Conservation (phyloP, 2,888 invertebrate genomes). For the Deilephila elpenor region DNA sequence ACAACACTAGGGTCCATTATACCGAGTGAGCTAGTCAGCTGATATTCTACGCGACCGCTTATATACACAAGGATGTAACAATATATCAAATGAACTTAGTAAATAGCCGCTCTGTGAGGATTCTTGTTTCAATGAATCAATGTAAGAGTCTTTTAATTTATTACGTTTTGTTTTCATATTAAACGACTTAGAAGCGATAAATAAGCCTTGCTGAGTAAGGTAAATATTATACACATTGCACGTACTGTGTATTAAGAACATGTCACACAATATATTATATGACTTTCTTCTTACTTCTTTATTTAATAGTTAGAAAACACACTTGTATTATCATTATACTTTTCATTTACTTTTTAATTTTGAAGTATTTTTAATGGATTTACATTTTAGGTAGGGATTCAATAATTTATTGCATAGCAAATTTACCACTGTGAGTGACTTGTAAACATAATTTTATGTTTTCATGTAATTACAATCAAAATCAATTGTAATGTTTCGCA, state of each 20-base stretch:
- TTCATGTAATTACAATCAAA: background rate
- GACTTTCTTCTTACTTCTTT: no score
- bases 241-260: background rate
- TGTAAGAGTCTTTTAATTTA: slow-evolving; percentile 39
- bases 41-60: slow-evolving; percentile 42
- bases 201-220: background rate
- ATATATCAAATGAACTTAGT: slow-evolving; percentile 39
- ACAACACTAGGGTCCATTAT: slow-evolving; percentile 46
- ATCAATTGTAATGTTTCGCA: no score
- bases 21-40: slow-evolving; percentile 32
- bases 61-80: slow-evolving; percentile 45
- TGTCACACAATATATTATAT: background rate
- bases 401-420: no score
- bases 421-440: background rate
- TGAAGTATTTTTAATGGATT: no score
- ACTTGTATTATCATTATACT: no score
- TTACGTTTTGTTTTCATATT: background rate
- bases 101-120: slow-evolving; percentile 37
- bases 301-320: no score
- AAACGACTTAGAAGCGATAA: background rate
- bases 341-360: no score
- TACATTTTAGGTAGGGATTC: no score
- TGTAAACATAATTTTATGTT: background rate
- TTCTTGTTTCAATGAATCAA: slow-evolving; percentile 54
- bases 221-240: background rate